Evolutionary conservation across 1,140 invertebrate species (phyloP).

Genomic region (Tenebrio molitor): DNA sequence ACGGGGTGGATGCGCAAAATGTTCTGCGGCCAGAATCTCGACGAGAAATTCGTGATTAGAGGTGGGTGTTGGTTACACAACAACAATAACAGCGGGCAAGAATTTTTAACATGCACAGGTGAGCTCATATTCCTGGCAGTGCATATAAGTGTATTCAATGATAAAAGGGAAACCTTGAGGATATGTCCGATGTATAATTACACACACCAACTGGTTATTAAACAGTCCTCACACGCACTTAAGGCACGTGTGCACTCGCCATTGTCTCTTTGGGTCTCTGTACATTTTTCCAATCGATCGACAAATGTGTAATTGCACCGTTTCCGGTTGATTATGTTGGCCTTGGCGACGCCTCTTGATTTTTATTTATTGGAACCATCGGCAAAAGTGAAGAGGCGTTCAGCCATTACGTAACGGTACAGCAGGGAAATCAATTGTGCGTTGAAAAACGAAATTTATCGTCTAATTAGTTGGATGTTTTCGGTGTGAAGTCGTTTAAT

Average conservation of each 20-base stretch:
- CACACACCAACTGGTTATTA: constrained; percentile 35
- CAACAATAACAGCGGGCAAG: constrained; percentile 4
- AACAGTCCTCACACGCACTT: constrained; percentile 31
- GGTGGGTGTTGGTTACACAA: constrained; percentile 35
- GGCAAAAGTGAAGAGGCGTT: constrained; percentile 12
- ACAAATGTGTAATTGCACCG: constrained; percentile 3
- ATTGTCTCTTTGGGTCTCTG: constrained; percentile 3
- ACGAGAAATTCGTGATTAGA: constrained; percentile 27
- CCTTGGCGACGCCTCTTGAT: neutral
- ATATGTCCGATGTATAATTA: constrained; percentile 40
- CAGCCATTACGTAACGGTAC: constrained; percentile 6
- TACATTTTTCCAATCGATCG: constrained; percentile 11
- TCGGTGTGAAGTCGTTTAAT: neutral
- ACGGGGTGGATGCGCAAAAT: neutral
- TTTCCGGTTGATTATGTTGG: constrained; percentile 14
- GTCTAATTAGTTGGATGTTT: constrained; percentile 11
- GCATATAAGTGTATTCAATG: constrained; percentile 29
- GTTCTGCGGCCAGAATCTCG: neutral
- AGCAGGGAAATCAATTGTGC: neutral
- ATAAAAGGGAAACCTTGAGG: constrained; percentile 39
- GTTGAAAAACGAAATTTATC: neutral
- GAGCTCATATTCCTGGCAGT: constrained; percentile 23
- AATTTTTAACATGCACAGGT: constrained; percentile 36
- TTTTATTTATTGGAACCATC: constrained; percentile 1
- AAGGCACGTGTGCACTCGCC: constrained; percentile 20